phyloP scores from a whole-genome alignment of 1,140 invertebrate species.

The Cotesia vestalis region DNA sequence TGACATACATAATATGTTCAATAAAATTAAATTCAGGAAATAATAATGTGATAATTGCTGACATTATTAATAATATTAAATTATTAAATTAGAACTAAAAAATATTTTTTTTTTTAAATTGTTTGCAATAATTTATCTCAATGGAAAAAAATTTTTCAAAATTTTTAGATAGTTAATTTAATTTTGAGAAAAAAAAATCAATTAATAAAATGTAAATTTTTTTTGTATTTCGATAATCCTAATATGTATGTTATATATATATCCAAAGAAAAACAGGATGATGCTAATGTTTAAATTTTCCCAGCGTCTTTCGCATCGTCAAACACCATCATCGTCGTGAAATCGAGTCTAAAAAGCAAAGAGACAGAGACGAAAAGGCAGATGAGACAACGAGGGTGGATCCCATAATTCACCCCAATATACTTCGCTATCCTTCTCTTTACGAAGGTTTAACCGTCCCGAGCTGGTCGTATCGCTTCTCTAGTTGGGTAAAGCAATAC shows the following conservation, averaged over 20 bases:
- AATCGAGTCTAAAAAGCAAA: conserved; percentile 21
- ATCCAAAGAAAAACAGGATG: conserved; percentile 19
- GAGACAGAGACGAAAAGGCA: not conserved
- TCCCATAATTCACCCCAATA: conserved; percentile 4
- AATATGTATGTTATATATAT: not conserved
- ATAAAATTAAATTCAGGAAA: no score
- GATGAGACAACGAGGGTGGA: conserved; percentile 10
- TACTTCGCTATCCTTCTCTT: not conserved
- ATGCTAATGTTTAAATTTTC: conserved; percentile 30
- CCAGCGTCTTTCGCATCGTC: conserved; percentile 24
- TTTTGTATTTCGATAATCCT: no score
- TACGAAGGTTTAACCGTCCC: not conserved
- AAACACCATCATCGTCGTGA: conserved; percentile 28
- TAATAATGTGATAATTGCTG: no score
- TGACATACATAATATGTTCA: no score
- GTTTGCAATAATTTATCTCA: no score
- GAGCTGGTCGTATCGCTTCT: not conserved
- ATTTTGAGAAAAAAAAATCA: no score
- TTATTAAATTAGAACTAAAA: no score
- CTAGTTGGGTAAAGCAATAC: not conserved
- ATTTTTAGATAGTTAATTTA: no score
- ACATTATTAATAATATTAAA: no score
- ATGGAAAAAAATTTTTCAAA: no score
- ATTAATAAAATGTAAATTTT: no score
- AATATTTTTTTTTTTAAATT: no score